A percentile compares a stretch with the other conserved stretches of the same genome.
Conservation (phyloP, 2,888 invertebrate genomes). For the Leptinotarsa peninsularis region DNA sequence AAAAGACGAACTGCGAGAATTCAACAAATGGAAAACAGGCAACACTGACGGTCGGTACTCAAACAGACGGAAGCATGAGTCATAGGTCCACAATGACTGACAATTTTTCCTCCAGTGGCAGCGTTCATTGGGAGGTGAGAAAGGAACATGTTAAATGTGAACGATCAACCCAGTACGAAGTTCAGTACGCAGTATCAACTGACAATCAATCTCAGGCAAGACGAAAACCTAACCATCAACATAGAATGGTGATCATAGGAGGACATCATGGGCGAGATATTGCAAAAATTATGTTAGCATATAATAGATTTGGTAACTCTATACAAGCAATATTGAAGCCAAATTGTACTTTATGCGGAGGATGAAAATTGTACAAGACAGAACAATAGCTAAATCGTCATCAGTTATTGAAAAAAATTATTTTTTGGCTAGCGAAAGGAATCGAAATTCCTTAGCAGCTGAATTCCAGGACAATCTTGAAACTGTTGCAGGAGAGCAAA, state of each 20-base stretch:
- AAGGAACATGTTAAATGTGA: not conserved
- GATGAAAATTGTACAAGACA: too few relatives aligned
- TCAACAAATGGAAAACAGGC: not conserved
- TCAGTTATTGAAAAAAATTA: too few relatives aligned
- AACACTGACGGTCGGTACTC: not conserved
- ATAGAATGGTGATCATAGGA: not conserved
- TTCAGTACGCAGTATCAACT: not conserved
- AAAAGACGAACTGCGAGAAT: not conserved
- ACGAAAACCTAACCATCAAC: not conserved
- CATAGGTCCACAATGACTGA: too few relatives aligned
- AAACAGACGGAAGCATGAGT: too few relatives aligned
- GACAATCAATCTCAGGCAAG: not conserved
- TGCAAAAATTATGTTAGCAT: not conserved
- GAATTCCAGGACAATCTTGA: too few relatives aligned
- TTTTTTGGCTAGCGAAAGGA: too few relatives aligned
- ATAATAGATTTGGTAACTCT: not conserved
- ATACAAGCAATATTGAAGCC: not conserved
- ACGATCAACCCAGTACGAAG: not conserved
- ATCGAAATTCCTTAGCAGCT: too few relatives aligned
- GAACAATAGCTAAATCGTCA: too few relatives aligned
- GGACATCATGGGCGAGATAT: not conserved
- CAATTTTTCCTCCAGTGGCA: too few relatives aligned
- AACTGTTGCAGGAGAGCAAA: too few relatives aligned
- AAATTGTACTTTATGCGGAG: not conserved
- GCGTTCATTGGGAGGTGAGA: not conserved